These are phyloP conservation scores for Spisula subtruncata DNA, from an alignment of 2,888 invertebrate genomes.

Conservation along the genomic window DNA sequence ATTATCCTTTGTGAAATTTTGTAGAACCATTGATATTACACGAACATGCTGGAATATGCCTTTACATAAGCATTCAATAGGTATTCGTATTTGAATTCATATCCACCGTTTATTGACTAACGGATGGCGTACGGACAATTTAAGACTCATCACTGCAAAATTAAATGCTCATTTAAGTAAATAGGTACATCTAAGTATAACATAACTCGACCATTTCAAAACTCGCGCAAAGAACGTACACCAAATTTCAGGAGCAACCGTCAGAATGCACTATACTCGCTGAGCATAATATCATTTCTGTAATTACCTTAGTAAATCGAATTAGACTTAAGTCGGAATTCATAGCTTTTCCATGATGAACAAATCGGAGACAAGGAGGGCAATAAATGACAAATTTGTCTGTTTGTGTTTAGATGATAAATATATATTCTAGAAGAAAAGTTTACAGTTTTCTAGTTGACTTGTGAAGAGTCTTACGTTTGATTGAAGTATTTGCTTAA, in stretches of 20 bases:
- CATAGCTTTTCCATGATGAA: constrained; percentile 12
- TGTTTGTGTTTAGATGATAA: constrained; percentile 13
- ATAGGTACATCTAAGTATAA: too few species aligned
- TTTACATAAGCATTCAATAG: too few species aligned
- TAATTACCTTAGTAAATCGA: neutral
- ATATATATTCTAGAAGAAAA: neutral
- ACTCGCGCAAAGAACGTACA: neutral
- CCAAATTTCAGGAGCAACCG: neutral
- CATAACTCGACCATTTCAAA: neutral
- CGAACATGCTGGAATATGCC: too few species aligned
- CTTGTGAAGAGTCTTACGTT: neutral
- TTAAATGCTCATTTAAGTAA: too few species aligned
- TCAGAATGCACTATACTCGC: neutral
- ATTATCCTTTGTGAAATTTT: too few species aligned
- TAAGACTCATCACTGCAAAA: too few species aligned
- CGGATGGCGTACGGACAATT: too few species aligned
- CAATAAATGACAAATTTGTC: neutral
- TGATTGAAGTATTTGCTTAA: too few species aligned
- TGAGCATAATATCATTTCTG: neutral
- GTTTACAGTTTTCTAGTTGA: neutral
- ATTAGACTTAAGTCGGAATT: constrained; percentile 5
- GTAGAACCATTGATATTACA: too few species aligned
- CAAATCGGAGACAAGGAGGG: neutral
- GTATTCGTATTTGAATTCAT: too few species aligned
- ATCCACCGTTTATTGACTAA: too few species aligned